Evolutionary conservation across 2,113 vertebrate species (phyloP).

Genomic region (Podocnemis expansa): DNA sequence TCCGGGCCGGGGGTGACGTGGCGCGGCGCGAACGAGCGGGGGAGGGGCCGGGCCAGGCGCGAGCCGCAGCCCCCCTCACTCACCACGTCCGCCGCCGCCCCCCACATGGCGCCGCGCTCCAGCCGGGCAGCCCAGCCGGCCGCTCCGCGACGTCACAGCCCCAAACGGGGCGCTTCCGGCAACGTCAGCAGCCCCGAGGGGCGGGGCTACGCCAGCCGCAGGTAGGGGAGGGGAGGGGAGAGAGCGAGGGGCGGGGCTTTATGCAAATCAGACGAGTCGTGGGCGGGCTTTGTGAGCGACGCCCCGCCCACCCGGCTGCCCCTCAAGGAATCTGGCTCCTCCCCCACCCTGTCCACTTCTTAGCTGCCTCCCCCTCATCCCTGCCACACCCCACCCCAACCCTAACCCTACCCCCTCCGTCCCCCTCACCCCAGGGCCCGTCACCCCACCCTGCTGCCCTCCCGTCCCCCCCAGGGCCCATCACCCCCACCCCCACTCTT

Average conservation of each 20-base stretch:
- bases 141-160: fast-evolving
- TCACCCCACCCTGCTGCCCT: too few relatives aligned
- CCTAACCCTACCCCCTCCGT: too few relatives aligned
- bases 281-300: background rate
- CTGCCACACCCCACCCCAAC: too few relatives aligned
- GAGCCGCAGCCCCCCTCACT: background rate
- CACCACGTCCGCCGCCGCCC: constrained; percentile 13
- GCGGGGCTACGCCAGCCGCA: fast-evolving
- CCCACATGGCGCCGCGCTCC: background rate
- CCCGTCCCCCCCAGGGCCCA: background rate
- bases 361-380: too few relatives aligned
- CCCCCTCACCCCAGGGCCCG: too few relatives aligned
- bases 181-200: background rate
- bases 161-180: background rate
- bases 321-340: too few relatives aligned
- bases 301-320: background rate
- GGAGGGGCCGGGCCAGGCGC: background rate
- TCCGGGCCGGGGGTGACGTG: background rate
- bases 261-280: fast-evolving
- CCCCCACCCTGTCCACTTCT: too few relatives aligned
- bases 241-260: background rate
- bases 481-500: too few relatives aligned
- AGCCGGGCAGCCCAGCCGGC: background rate
- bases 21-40: too few relatives aligned
- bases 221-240: background rate